phyloP scores from a whole-genome alignment of 1,140 invertebrate species.

The Rhagoletis zephyria region DNA sequence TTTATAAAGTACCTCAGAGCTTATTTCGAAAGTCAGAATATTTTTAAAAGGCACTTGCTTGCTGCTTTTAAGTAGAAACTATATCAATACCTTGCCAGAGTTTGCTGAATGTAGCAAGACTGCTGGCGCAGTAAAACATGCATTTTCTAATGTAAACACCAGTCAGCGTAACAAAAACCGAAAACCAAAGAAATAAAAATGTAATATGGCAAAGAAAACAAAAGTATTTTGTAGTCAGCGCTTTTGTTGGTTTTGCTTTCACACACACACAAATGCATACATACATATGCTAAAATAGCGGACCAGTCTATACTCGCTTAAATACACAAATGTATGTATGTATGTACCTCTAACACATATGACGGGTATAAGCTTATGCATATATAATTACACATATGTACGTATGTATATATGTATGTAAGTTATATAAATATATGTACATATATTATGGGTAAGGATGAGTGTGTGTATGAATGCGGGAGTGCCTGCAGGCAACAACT shows the following conservation, averaged over 20 bases:
- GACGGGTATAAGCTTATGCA: neutral
- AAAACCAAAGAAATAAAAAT: neutral
- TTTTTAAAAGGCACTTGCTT: constrained; percentile 2
- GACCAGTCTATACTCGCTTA: neutral
- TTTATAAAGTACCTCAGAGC: constrained; percentile 21
- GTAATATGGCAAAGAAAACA: neutral
- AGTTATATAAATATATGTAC: neutral
- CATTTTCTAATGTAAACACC: constrained; percentile 35
- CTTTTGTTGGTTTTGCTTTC: constrained; percentile 23
- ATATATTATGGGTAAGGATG: neutral
- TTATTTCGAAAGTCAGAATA: neutral
- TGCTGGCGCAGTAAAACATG: neutral
- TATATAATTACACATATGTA: constrained; percentile 20
- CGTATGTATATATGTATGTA: neutral
- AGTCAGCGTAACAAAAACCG: constrained; percentile 22
- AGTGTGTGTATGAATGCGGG: neutral
- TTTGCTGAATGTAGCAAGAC: neutral
- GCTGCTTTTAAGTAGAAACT: constrained; percentile 24
- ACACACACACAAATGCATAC: constrained; percentile 28
- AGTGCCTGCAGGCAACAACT: neutral
- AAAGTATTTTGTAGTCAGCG: neutral
- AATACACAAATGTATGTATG: neutral
- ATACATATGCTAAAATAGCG: constrained; percentile 46
- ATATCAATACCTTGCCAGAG: constrained; percentile 29
- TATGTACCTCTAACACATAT: neutral